phyloP scores from a whole-genome alignment of 2,888 invertebrate species.

The Nebria salina region DNA sequence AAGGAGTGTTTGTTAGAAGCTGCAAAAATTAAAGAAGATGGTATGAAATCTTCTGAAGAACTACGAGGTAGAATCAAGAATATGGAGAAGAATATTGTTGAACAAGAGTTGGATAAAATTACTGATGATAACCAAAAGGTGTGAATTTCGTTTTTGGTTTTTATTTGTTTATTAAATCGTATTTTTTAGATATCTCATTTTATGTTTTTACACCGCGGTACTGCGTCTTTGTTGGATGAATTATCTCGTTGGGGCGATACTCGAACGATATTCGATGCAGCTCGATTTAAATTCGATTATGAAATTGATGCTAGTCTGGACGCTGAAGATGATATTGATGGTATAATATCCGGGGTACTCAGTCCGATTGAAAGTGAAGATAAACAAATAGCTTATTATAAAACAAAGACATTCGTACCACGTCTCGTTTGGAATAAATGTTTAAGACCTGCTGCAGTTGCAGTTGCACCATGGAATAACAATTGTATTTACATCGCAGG shows the following conservation, averaged over 20 bases:
- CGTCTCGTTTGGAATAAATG: constrained; percentile 68
- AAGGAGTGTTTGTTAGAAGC: constrained; percentile 63
- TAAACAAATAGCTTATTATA: constrained; percentile 64
- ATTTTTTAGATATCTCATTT: constrained; percentile 66
- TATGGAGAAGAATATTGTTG: constrained; percentile 62
- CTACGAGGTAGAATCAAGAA: constrained; percentile 63
- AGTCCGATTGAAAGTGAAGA: constrained; percentile 66
- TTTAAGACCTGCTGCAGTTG: constrained; percentile 75
- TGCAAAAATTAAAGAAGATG: constrained; percentile 61
- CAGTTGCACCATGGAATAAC: constrained; percentile 71
- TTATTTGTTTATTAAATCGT: neutral
- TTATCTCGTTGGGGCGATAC: constrained; percentile 69
- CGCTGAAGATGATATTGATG: constrained; percentile 65
- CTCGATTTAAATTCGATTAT: constrained; percentile 66
- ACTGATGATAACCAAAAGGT: constrained; percentile 64
- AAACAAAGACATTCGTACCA: constrained; percentile 66
- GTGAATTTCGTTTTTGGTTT: neutral
- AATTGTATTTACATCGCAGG: constrained; percentile 75
- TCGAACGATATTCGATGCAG: constrained; percentile 67
- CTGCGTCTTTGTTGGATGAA: constrained; percentile 67
- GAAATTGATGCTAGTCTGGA: constrained; percentile 62
- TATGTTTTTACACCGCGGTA: constrained; percentile 68
- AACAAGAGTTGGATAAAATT: constrained; percentile 55
- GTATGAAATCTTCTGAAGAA: constrained; percentile 64
- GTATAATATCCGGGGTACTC: constrained; percentile 55